Conservation (phyloP, 2,888 invertebrate genomes). For the Conistra vaccinii region DNA sequence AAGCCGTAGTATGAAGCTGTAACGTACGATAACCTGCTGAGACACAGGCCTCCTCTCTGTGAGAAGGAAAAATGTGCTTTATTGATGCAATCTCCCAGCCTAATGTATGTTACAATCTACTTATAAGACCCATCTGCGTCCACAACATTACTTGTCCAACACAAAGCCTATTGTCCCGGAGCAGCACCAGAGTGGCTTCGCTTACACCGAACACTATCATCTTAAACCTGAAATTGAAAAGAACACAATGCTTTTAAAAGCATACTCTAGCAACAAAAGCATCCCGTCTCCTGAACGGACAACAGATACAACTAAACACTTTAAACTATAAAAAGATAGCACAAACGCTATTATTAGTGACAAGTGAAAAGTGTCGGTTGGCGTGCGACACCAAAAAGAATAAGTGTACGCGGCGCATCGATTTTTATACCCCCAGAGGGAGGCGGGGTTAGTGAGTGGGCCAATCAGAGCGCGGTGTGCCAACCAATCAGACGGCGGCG, state of each 20-base stretch:
- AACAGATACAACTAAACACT: slow-evolving; percentile 89
- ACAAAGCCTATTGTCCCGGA: slow-evolving; percentile 57
- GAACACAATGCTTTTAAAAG: slow-evolving; percentile 81
- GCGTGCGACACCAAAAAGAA: slow-evolving; percentile 86
- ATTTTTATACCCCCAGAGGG: slow-evolving; percentile 89
- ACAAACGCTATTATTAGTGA: slow-evolving; percentile 88
- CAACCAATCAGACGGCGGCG: slow-evolving; percentile 86
- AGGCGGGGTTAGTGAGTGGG: slow-evolving; percentile 86
- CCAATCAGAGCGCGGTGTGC: slow-evolving; percentile 88
- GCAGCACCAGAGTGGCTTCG: slow-evolving; percentile 39
- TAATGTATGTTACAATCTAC: slow-evolving; percentile 16
- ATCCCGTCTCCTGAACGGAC: slow-evolving; percentile 84
- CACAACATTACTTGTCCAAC: slow-evolving; percentile 16
- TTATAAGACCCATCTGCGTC: slow-evolving; percentile 12
- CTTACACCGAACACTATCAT: slow-evolving; percentile 70
- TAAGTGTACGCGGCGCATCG: slow-evolving; percentile 81
- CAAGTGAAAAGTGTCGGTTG: slow-evolving; percentile 86
- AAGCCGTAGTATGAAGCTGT: not conserved
- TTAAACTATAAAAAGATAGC: slow-evolving; percentile 85
- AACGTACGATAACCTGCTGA: not conserved
- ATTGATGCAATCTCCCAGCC: not conserved
- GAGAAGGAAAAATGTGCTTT: not conserved
- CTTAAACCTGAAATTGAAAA: slow-evolving; percentile 79
- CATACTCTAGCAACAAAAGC: slow-evolving; percentile 86
- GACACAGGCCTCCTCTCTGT: not conserved